Percentiles rank a stretch among this genome's conserved stretches.
These are phyloP conservation scores for Luidia sarsii DNA, from an alignment of 53 echinoderm and acorn worm genomes.

Conservation along the genomic window DNA sequence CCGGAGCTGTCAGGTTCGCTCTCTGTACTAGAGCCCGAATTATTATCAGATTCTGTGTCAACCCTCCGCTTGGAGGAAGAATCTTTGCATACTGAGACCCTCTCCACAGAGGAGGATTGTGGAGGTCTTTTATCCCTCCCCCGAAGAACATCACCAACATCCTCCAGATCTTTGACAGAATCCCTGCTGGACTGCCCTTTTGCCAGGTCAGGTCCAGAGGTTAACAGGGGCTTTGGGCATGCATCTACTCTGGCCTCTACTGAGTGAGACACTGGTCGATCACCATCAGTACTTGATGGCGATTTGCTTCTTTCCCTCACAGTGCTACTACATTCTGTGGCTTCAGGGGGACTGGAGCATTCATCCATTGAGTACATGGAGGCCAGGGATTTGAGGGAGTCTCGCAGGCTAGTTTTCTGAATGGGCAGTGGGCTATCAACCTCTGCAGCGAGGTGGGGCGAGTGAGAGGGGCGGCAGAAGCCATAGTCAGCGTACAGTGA, in stretches of 20 bases:
- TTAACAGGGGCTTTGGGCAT: too few relatives aligned
- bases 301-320: neutral
- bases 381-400: conserved; percentile 28
- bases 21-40: neutral
- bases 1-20: too few relatives aligned
- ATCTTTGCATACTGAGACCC: too few relatives aligned
- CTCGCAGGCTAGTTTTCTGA: conserved; percentile 9
- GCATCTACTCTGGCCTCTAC: too few relatives aligned
- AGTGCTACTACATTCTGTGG: neutral
- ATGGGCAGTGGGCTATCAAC: too few relatives aligned
- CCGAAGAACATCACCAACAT: neutral
- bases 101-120: too few relatives aligned
- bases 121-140: too few relatives aligned
- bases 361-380: conserved; percentile 22
- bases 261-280: neutral
- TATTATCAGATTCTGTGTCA: neutral
- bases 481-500: conserved; percentile 33
- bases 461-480: conserved; percentile 1
- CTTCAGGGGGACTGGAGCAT: neutral
- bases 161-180: neutral
- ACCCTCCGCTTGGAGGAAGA: too few relatives aligned
- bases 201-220: too few relatives aligned
- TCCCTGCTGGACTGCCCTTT: neutral
- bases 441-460: conserved; percentile 14
- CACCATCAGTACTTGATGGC: neutral